Evolutionary conservation across 2,888 invertebrate genomes (phyloP).

Genomic region (Rhingia rostrata): DNA sequence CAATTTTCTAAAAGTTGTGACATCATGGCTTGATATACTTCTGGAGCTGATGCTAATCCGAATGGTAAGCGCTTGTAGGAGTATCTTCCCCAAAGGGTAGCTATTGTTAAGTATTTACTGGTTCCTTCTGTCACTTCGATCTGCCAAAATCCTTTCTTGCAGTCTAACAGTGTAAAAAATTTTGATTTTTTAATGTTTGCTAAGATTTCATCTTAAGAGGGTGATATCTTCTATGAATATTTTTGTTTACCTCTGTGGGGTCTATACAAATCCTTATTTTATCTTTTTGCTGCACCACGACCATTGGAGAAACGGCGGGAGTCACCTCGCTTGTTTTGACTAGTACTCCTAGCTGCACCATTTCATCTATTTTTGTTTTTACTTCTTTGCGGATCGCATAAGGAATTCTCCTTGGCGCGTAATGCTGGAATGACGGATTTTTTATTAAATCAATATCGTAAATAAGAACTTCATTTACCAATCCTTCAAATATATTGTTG

Average conservation of each 20-base stretch:
- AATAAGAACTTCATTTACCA: neutral
- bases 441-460: conserved; percentile 16
- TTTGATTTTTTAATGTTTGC: conserved; percentile 59
- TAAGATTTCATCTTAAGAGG: conserved; percentile 62
- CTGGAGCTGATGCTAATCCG: conserved; percentile 73
- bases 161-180: conserved; percentile 64
- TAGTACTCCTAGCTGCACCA: conserved; percentile 50
- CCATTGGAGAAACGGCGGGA: conserved; percentile 62
- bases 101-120: conserved; percentile 65
- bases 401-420: conserved; percentile 61
- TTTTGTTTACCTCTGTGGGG: conserved; percentile 61
- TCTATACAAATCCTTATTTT: conserved; percentile 55
- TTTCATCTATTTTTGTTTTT: conserved; percentile 57
- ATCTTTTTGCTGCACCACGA: conserved; percentile 56
- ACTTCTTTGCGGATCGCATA: conserved; percentile 55
- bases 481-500: conserved; percentile 6
- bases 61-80: conserved; percentile 65
- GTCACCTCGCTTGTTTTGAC: conserved; percentile 43
- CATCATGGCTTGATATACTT: conserved; percentile 76
- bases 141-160: conserved; percentile 74
- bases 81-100: conserved; percentile 73
- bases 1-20: conserved; percentile 58
- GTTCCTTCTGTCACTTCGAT: conserved; percentile 71
- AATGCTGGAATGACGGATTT: conserved; percentile 64
- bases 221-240: conserved; percentile 58